Conservation (phyloP, 1,140 invertebrate species). For the Meloidogyne floridensis region DNA sequence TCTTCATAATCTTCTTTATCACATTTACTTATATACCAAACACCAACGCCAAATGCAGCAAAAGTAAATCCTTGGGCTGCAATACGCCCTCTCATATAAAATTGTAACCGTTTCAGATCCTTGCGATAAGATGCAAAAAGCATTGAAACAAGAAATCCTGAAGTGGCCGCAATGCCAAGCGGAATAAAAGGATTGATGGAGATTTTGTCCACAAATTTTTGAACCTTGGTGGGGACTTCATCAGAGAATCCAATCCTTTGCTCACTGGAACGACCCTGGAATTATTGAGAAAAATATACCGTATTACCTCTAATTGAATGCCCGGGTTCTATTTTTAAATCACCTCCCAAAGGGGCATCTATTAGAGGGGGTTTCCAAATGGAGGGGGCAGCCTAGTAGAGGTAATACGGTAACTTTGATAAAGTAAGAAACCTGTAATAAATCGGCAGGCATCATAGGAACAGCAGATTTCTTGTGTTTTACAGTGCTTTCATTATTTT, state of each 20-base stretch:
- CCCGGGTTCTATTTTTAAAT: too few species aligned
- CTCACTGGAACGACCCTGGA: neutral
- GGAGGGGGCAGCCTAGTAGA: too few species aligned
- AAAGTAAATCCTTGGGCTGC: conserved; percentile 23
- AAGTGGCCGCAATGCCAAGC: neutral
- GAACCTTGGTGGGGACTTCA: neutral
- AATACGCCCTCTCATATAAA: conserved; percentile 15
- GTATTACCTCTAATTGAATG: too few species aligned
- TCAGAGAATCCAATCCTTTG: neutral
- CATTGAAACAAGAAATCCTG: neutral
- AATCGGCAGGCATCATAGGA: neutral
- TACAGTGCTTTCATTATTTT: too few species aligned
- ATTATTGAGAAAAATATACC: neutral
- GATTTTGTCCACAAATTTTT: neutral
- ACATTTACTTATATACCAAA: neutral
- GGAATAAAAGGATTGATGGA: neutral
- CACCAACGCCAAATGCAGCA: neutral
- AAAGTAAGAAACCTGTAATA: neutral
- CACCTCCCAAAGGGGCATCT: too few species aligned
- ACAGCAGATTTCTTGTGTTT: neutral
- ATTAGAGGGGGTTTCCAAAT: too few species aligned
- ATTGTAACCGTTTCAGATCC: neutral
- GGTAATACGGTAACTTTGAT: neutral
- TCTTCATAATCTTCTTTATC: neutral
- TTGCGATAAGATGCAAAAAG: neutral